Evolutionary conservation across 2,888 invertebrate genomes (phyloP).

Genomic region (Noctua fimbriata): DNA sequence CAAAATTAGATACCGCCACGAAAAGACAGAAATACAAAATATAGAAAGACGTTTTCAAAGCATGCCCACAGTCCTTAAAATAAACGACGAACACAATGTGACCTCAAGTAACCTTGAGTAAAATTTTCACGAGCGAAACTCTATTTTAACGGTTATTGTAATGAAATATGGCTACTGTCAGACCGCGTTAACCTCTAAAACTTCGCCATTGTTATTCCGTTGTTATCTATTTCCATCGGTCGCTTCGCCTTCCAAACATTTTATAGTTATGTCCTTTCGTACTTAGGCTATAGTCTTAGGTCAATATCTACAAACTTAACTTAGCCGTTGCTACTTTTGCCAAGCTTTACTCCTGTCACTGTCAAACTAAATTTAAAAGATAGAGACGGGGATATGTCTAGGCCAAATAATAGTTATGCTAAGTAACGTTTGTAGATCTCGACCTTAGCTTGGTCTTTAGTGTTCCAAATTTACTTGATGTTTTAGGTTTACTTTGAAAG

Average conservation of each 20-base stretch:
- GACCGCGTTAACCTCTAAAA: constrained; percentile 29
- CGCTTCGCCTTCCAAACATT: constrained; percentile 32
- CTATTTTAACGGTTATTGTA: constrained; percentile 39
- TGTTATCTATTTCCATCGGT: constrained; percentile 45
- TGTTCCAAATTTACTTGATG: constrained; percentile 17
- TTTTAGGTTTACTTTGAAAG: constrained; percentile 22
- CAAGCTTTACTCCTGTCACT: background rate
- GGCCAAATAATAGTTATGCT: background rate
- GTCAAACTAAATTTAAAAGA: background rate
- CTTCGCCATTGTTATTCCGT: constrained; percentile 34
- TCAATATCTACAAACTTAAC: background rate
- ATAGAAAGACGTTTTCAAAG: background rate
- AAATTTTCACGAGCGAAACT: constrained; percentile 40
- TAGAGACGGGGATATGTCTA: background rate
- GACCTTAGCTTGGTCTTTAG: background rate
- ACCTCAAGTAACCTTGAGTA: constrained; percentile 17
- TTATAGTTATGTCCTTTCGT: constrained; percentile 33
- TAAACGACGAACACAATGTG: background rate
- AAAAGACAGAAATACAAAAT: background rate
- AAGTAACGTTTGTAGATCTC: background rate
- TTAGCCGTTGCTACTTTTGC: background rate
- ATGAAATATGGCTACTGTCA: constrained; percentile 33
- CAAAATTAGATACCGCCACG: background rate
- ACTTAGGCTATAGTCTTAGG: background rate
- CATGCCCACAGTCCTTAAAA: constrained; percentile 12